Evolutionary conservation across 2,797 vertebrate genomes (phyloP), one percentile per base, ranked within the genome.

Genomic region (Mycteria americana): DNA sequence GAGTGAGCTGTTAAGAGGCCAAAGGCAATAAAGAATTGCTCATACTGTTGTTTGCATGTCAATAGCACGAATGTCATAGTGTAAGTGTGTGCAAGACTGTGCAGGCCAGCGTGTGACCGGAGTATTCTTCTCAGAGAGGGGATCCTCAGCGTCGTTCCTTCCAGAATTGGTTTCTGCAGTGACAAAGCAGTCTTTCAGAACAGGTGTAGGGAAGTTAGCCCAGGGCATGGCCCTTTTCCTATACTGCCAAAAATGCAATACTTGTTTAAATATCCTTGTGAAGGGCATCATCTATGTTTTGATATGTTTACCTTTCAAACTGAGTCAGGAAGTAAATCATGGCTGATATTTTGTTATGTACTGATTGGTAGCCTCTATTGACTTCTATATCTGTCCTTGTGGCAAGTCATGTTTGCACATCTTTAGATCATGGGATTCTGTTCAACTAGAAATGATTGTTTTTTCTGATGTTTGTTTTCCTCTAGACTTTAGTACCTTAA

Each of bases 91-190:
- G 53, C 15, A 43, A 62, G 45, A 6, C 33, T 45, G 7, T 33
- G 17, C n/a, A 86, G 33, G 10, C 22, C 59, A 41, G 11, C 0
- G 1, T 1, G 4, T 41, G 18, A 17, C 6, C 9, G 39, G 37
- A 63, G 7, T 18, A 11, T 23, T 87, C 70, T 76, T 73, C 21
- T 60, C 6, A 39, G 30, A 30, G 9, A 82, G 30, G 4, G 14
- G 9, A 54, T 43, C 9, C 24, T 79, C 31, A 62, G 6, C 43
- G n/a, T 50, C 0, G 0, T 13, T 68, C 37, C 23, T 76, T 57
- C 48, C 43, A 59, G n/a, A 54, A 28, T 28, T 15, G 3, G 18
- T 51, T 39, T 57, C 54, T 3, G 1, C 27, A 57, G 54, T 24
- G 41, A 19, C 3, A 5, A 75, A 72, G 24, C 21, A 77, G 33